Evolutionary conservation across 1,140 invertebrate genomes (phyloP).

Genomic region (Halictus rubicundus): DNA sequence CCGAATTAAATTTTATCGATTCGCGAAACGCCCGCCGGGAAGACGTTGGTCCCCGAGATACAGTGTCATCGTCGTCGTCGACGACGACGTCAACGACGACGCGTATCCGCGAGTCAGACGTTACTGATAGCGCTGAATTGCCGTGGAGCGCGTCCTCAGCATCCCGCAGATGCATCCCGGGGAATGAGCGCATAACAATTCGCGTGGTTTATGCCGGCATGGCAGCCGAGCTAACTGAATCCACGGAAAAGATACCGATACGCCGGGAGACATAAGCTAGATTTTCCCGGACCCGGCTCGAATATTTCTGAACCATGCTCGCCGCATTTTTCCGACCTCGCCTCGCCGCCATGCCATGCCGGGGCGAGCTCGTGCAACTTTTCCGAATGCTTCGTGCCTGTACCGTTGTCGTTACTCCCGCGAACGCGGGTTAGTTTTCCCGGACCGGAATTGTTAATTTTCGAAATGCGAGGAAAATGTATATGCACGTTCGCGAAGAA

Average conservation of each 20-base stretch:
- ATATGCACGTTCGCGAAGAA: no score
- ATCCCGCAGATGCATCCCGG: slow-evolving; percentile 31
- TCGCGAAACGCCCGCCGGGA: slow-evolving; percentile 38
- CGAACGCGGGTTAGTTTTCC: no score
- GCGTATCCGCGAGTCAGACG: slow-evolving; percentile 46
- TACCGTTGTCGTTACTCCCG: no score
- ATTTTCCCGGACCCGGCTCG: slow-evolving; percentile 45
- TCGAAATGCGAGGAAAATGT: no score
- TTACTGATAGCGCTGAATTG: slow-evolving; percentile 55
- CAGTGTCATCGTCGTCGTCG: neutral
- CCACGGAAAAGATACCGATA: slow-evolving; percentile 49
- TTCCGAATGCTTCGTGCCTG: neutral
- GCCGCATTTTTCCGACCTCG: slow-evolving; percentile 50
- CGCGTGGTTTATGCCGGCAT: slow-evolving; percentile 37
- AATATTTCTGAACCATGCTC: slow-evolving; percentile 43
- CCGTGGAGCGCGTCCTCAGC: slow-evolving; percentile 46
- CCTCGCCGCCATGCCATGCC: no score
- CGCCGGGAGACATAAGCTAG: slow-evolving; percentile 44
- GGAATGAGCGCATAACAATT: slow-evolving; percentile 56
- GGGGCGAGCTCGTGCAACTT: slow-evolving; percentile 24
- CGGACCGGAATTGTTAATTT: no score
- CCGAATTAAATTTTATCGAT: slow-evolving; percentile 52
- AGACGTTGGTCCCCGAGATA: slow-evolving; percentile 30
- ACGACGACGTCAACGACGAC: neutral
- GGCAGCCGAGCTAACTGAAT: slow-evolving; percentile 32